phyloP scores from a whole-genome alignment of 2,113 vertebrate genomes.

The Scalopus aquaticus region DNA sequence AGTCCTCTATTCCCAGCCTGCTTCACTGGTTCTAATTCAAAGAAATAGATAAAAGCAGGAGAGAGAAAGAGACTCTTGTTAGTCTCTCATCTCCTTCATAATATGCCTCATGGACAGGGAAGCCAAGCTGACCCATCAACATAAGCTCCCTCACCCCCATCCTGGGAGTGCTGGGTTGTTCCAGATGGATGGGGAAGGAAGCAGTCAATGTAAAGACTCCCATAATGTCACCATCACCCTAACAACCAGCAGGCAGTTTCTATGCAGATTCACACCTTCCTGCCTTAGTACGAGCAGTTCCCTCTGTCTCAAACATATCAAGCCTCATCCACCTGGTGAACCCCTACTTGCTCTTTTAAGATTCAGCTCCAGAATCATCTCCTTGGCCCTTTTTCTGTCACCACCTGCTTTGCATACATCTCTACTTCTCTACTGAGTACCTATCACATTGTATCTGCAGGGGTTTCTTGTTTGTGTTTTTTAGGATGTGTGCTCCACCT shows the following conservation, averaged over 20 bases:
- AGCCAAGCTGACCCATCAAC: not conserved
- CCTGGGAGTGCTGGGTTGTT: not conserved
- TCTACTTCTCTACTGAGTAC: not conserved
- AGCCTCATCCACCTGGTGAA: not conserved
- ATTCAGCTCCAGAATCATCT: not conserved
- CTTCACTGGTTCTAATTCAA: slow-evolving; percentile 20
- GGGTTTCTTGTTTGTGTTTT: not conserved
- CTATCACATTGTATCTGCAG: not conserved
- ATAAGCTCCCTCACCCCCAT: not conserved
- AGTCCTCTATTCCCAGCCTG: slow-evolving; percentile 23
- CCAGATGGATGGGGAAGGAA: not conserved
- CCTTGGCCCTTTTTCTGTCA: not conserved
- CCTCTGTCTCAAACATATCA: slow-evolving; percentile 5
- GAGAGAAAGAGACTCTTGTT: not conserved
- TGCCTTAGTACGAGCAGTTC: not conserved
- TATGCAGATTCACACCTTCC: slow-evolving; percentile 54
- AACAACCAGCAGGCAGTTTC: slow-evolving; percentile 23
- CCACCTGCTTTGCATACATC: not conserved
- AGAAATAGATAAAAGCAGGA: slow-evolving; percentile 1
- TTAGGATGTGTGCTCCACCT: not conserved
- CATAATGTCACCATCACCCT: slow-evolving; percentile 36
- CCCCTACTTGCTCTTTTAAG: not conserved
- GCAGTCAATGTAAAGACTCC: not conserved
- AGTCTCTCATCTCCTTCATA: slow-evolving; percentile 7
- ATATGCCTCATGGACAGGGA: not conserved